Conservation (phyloP, 1,140 invertebrate genomes). For the Hirudo medicinalis region DNA sequence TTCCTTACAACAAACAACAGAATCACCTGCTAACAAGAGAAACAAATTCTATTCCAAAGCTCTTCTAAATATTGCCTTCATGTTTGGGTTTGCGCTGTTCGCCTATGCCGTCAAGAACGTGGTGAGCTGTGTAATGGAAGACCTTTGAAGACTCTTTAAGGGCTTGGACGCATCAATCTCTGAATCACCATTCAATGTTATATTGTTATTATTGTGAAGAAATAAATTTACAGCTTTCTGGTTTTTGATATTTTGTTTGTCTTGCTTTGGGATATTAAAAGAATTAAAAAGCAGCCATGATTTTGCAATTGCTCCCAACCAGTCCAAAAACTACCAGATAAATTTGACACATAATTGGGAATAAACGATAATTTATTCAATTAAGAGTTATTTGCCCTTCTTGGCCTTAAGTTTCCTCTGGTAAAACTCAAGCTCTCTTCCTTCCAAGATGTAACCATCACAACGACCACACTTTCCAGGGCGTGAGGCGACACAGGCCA, state of each 20-base stretch:
- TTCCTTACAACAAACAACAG: conserved; percentile 14
- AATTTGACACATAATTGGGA: background rate
- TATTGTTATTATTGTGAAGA: too few species aligned
- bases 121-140: conserved; percentile 43
- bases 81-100: conserved; percentile 69
- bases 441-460: conserved; percentile 96
- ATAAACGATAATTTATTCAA: background rate
- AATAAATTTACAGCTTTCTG: too few species aligned
- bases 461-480: conserved; percentile 91
- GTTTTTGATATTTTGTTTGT: too few species aligned
- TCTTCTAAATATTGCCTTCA: conserved; percentile 62
- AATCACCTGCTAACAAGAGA: conserved; percentile 36
- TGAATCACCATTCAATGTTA: too few species aligned
- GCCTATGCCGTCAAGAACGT: conserved; percentile 75
- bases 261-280: too few species aligned
- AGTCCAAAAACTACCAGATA: too few species aligned
- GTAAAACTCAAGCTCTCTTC: conserved; percentile 99
- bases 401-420: conserved; percentile 76
- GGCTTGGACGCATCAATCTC: too few species aligned
- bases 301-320: too few species aligned
- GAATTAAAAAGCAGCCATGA: too few species aligned
- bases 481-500: conserved; percentile 85
- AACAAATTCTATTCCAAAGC: conserved; percentile 57
- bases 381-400: conserved; percentile 42
- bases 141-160: background rate